Evolutionary conservation across 2,113 vertebrate species (phyloP).

Genomic region (Empidonax alnorum): DNA sequence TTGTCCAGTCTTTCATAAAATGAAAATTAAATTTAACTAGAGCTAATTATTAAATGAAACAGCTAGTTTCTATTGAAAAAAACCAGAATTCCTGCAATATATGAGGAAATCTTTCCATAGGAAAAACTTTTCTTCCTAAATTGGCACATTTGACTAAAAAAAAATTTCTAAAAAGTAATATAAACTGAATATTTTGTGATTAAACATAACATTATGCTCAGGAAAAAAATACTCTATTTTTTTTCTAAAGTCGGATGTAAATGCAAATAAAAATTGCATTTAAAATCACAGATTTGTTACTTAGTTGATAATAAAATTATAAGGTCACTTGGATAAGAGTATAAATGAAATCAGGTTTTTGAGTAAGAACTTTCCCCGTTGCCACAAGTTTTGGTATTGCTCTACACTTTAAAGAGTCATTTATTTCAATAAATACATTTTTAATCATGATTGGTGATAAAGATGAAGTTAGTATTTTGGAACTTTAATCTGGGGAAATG

Average conservation of each 20-base stretch:
- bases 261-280: neutral
- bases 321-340: neutral
- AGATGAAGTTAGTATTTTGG: neutral
- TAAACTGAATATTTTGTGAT: neutral
- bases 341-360: neutral
- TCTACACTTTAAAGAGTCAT: neutral
- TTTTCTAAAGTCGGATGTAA: neutral
- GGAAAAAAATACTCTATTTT: neutral
- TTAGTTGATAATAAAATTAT: neutral
- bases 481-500: neutral
- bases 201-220: neutral
- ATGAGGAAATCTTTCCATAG: neutral
- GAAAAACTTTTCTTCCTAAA: neutral
- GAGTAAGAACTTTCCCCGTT: neutral
- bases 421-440: neutral
- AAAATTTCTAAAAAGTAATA: neutral
- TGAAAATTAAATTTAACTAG: neutral
- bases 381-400: neutral
- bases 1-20: neutral
- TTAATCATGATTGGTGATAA: neutral
- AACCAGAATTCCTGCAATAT: neutral
- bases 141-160: neutral
- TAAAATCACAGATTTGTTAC: neutral
- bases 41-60: neutral
- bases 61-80: neutral